Conservation (phyloP, 2,113 vertebrate species). For the Kobus ellipsiprymnus region DNA sequence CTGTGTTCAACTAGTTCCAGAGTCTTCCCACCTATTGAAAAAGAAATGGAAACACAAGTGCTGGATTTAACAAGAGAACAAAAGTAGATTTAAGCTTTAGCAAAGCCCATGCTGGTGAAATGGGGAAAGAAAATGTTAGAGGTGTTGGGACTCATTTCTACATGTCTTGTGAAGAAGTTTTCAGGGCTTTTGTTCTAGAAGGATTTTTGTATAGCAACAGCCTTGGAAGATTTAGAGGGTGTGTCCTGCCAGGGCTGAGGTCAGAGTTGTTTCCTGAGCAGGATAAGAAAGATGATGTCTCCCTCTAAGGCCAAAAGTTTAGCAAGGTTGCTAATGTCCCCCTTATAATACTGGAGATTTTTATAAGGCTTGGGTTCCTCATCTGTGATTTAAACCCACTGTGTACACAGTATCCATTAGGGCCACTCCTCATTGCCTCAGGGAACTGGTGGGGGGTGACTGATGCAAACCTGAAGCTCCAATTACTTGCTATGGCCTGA, state of each 20-base stretch:
- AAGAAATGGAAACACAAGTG: neutral
- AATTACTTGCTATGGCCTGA: neutral
- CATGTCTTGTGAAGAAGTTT: neutral
- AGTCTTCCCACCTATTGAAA: neutral
- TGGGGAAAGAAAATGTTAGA: neutral
- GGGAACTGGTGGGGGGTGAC: rapidly evolving
- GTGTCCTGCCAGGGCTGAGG: neutral
- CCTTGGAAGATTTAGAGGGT: neutral
- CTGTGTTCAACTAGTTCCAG: neutral
- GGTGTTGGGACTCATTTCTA: neutral
- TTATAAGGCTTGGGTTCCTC: neutral
- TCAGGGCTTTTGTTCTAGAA: neutral
- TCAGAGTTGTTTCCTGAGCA: neutral
- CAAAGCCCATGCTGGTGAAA: neutral
- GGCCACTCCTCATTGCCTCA: no score
- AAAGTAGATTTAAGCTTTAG: neutral
- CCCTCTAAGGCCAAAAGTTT: neutral
- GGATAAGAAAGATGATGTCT: neutral
- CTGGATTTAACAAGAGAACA: neutral
- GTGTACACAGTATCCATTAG: neutral
- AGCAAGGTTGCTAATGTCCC: neutral
- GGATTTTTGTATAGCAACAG: neutral
- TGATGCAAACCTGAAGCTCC: neutral
- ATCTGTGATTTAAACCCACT: neutral
- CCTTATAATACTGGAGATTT: neutral